phyloP scores from a whole-genome alignment of 1,140 invertebrate genomes.

The Lethrus apterus region DNA sequence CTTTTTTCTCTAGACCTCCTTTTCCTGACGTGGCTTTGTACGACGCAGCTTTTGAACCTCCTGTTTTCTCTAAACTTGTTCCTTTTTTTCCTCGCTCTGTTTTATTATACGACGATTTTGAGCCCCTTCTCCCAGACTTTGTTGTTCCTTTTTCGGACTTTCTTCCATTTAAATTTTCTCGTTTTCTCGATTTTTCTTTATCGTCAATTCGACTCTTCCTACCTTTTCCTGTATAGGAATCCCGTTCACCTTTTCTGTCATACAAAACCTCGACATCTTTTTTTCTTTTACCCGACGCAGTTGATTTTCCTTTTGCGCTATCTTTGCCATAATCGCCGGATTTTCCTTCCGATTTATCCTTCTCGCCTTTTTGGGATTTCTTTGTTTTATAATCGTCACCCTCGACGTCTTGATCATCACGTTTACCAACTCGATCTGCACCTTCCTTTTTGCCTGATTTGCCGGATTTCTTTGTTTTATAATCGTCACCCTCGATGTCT shows the following conservation, averaged over 20 bases:
- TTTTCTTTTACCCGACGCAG: neutral
- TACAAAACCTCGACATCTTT: neutral
- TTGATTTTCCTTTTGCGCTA: neutral
- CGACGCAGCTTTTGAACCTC: neutral
- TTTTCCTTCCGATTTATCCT: neutral
- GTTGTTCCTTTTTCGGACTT: conserved; percentile 1
- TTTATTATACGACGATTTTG: neutral
- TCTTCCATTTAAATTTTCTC: neutral
- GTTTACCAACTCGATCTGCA: neutral
- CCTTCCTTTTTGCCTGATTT: conserved; percentile 4
- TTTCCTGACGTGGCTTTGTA: neutral
- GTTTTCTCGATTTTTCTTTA: conserved; percentile 5
- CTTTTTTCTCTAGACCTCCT: neutral
- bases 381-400: neutral
- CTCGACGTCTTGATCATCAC: neutral
- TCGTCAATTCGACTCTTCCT: neutral
- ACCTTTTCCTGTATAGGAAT: neutral
- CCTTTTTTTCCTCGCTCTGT: neutral
- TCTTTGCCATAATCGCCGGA: neutral
- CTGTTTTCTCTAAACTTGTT: too few relatives aligned
- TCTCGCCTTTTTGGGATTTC: neutral
- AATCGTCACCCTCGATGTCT: neutral
- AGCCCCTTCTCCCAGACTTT: neutral
- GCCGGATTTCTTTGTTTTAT: neutral
- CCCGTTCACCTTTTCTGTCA: neutral